Evolutionary conservation across 2,888 invertebrate species (phyloP).

Genomic region (Drosophila picticornis): DNA sequence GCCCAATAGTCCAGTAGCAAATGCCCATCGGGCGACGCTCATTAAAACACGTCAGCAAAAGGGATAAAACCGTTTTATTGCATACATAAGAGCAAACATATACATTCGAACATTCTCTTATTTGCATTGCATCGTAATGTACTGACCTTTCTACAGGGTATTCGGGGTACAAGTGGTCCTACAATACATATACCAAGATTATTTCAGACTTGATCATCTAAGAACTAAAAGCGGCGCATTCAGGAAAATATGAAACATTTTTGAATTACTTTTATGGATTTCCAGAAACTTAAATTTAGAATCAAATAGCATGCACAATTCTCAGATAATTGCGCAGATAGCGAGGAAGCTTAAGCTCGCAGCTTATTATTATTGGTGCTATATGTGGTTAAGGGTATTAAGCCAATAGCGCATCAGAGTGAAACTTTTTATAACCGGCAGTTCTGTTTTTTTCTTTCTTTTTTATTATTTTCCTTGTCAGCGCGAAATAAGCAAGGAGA

Average conservation of each 20-base stretch:
- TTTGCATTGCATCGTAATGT: constrained; percentile 25
- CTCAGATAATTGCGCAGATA: not conserved
- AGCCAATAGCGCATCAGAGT: not conserved
- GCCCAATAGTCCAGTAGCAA: constrained; percentile 12
- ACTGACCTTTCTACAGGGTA: not conserved
- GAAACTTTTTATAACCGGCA: constrained; percentile 7
- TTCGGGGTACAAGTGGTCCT: constrained; percentile 10
- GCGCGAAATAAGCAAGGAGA: constrained; percentile 45
- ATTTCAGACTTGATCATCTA: not conserved
- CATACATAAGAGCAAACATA: constrained; percentile 9
- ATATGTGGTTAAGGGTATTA: constrained; percentile 3
- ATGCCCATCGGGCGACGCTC: constrained; percentile 41
- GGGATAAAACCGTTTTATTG: constrained; percentile 45
- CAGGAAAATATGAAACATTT: not conserved
- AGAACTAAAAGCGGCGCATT: not conserved
- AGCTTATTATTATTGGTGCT: not conserved
- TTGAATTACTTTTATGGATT: not conserved
- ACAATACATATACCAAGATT: not conserved
- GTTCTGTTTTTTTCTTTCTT: constrained; percentile 37
- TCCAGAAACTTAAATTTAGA: not conserved
- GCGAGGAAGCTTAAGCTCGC: not conserved
- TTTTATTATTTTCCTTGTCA: constrained; percentile 49
- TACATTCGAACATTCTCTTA: constrained; percentile 19
- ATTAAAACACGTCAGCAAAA: constrained; percentile 68
- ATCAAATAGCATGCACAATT: not conserved